Evolutionary conservation across 2,888 invertebrate species (phyloP).

Genomic region (Chrysolina americana): DNA sequence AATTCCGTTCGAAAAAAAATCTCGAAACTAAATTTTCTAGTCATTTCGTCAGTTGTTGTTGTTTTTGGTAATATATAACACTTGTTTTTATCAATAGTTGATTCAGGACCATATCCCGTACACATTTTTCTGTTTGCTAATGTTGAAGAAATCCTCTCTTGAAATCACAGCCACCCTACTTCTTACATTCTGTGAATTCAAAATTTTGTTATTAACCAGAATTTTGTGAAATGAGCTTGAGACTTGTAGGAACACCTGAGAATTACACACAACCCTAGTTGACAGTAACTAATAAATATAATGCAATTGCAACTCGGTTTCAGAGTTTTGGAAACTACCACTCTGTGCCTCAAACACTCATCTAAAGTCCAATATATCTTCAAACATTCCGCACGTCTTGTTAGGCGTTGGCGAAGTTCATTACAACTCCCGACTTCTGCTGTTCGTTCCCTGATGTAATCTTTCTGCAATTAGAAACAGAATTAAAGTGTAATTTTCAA

Average conservation of each 20-base stretch:
- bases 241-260: neutral
- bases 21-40: too few relatives aligned
- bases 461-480: slow-evolving; percentile 21
- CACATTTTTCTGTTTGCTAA: too few relatives aligned
- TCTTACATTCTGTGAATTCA: too few relatives aligned
- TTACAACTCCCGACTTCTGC: slow-evolving; percentile 11
- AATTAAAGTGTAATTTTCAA: slow-evolving; percentile 22
- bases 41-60: too few relatives aligned
- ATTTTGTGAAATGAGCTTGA: too few relatives aligned
- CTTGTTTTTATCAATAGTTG: too few relatives aligned
- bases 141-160: too few relatives aligned
- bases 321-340: slow-evolving; percentile 16
- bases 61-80: too few relatives aligned
- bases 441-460: slow-evolving; percentile 15
- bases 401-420: slow-evolving; percentile 14
- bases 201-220: too few relatives aligned
- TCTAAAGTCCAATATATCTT: slow-evolving; percentile 19
- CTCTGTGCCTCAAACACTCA: slow-evolving; percentile 8
- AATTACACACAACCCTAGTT: neutral
- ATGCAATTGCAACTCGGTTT: neutral
- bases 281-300: slow-evolving; percentile 1
- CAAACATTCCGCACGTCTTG: slow-evolving; percentile 19
- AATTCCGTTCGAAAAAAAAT: too few relatives aligned
- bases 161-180: too few relatives aligned
- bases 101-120: too few relatives aligned